Evolutionary conservation across 2,797 vertebrate species (phyloP).

Genomic region (Hozukius guyotensis): DNA sequence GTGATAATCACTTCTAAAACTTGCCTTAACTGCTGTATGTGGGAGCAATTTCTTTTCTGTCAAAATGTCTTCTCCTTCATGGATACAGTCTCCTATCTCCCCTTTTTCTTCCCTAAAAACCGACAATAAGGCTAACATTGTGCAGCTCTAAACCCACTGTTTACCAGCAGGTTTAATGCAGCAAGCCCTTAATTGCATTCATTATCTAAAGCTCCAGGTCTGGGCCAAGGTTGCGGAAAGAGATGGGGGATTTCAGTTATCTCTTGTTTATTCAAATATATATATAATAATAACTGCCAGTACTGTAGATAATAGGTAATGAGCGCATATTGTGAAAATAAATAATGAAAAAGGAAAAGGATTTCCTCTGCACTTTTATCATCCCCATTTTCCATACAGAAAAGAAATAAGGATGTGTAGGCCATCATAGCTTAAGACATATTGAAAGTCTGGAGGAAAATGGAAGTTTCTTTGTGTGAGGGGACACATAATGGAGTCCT

Average conservation of each 20-base stretch:
- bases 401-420: conserved; percentile 69
- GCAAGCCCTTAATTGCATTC: conserved; percentile 83
- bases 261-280: conserved; percentile 83
- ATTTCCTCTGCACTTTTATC: conserved; percentile 79
- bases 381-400: conserved; percentile 68
- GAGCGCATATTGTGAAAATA: conserved; percentile 78
- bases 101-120: conserved; percentile 62
- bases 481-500: conserved; percentile 67
- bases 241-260: conserved; percentile 84
- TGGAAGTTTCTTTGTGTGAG: conserved; percentile 66
- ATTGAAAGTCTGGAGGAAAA: conserved; percentile 70
- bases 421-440: conserved; percentile 66
- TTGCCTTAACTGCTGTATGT: conserved; percentile 6
- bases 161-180: conserved; percentile 80
- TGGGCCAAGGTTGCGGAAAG: conserved; percentile 73
- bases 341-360: conserved; percentile 72
- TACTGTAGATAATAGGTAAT: conserved; percentile 80
- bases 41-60: conserved; percentile 29
- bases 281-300: conserved; percentile 77
- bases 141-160: conserved; percentile 73
- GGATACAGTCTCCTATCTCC: conserved; percentile 50
- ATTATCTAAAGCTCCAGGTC: conserved; percentile 84
- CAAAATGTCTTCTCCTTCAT: conserved; percentile 49
- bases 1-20: conserved; percentile 15
- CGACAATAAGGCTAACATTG: conserved; percentile 64